Conservation (phyloP, 2,113 vertebrate genomes). For the Forbesichthys agassizii region DNA sequence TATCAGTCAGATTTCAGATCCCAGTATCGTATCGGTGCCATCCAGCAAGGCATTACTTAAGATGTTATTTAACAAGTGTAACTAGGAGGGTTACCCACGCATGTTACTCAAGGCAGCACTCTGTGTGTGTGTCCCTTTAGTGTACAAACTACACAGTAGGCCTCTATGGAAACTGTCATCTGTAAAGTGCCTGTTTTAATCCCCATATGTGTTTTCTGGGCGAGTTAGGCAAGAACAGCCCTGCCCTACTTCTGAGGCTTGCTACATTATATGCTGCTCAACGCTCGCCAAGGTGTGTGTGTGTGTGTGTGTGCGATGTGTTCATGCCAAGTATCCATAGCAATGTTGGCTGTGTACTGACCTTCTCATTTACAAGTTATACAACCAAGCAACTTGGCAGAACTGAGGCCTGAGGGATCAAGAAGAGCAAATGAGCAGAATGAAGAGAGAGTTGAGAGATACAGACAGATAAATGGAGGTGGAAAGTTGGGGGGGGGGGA, state of each 20-base stretch:
- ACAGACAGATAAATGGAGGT: neutral
- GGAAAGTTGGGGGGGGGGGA: too few relatives aligned
- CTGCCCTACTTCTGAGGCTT: slow-evolving; percentile 48
- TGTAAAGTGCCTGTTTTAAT: slow-evolving; percentile 21
- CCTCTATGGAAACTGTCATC: slow-evolving; percentile 17
- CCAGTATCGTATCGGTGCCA: too few relatives aligned
- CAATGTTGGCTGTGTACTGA: slow-evolving; percentile 48
- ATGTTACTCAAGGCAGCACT: neutral
- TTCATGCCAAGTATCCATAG: slow-evolving; percentile 56
- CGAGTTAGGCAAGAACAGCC: slow-evolving; percentile 49
- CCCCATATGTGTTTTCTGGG: slow-evolving; percentile 27
- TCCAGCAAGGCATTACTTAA: too few relatives aligned
- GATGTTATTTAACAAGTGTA: too few relatives aligned
- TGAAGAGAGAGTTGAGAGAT: neutral
- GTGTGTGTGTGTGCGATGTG: slow-evolving; percentile 5
- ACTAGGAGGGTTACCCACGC: neutral
- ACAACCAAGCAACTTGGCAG: slow-evolving; percentile 55
- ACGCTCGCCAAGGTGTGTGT: neutral
- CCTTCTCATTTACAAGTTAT: slow-evolving; percentile 67
- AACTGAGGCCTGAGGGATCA: neutral
- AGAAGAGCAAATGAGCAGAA: neutral
- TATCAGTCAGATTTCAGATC: too few relatives aligned
- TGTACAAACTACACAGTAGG: slow-evolving; percentile 2
- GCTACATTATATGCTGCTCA: neutral
- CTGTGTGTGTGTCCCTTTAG: slow-evolving; percentile 2